Percentiles rank a stretch among this genome's conserved stretches.
These are phyloP conservation scores for Cheirogaleus major DNA, from an alignment of 2,797 vertebrate genomes.

Conservation along the genomic window DNA sequence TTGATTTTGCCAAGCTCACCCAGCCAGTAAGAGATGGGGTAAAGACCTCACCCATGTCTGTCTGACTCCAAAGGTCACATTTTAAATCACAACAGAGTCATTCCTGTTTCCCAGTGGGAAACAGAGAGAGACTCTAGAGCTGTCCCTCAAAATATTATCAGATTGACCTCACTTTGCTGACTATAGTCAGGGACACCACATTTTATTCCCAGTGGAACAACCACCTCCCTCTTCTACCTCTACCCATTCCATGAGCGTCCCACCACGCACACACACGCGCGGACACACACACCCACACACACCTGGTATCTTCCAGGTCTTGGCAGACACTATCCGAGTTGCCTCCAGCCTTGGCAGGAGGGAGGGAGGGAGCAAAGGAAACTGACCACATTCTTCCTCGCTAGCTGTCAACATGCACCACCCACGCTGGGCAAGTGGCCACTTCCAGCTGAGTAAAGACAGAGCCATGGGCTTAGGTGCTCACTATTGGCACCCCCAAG, in stretches of 20 bases:
- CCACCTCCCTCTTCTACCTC: not conserved
- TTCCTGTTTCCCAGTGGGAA: not conserved
- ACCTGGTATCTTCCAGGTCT: not conserved
- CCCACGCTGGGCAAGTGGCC: slow-evolving; percentile 31
- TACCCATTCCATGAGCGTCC: not conserved
- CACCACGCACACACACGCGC: no score
- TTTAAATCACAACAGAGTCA: not conserved
- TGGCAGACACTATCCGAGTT: not conserved
- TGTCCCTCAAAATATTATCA: not conserved
- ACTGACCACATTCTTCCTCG: not conserved
- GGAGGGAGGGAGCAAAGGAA: not conserved
- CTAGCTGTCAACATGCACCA: not conserved
- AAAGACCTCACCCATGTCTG: not conserved
- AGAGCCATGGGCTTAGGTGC: not conserved
- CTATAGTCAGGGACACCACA: not conserved
- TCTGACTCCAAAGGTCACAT: not conserved
- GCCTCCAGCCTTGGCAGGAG: not conserved
- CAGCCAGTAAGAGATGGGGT: no score
- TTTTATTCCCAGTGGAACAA: not conserved
- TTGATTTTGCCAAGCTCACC: not conserved
- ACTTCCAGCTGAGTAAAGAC: not conserved
- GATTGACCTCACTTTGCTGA: not conserved
- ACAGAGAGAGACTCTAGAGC: not conserved
- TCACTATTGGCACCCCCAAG: not conserved
- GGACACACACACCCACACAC: not conserved